A percentile compares a stretch with the other conserved stretches of the same genome.
Evolutionary conservation across 2,113 vertebrate genomes (phyloP).

Genomic region (Tychaedon coryphoeus): DNA sequence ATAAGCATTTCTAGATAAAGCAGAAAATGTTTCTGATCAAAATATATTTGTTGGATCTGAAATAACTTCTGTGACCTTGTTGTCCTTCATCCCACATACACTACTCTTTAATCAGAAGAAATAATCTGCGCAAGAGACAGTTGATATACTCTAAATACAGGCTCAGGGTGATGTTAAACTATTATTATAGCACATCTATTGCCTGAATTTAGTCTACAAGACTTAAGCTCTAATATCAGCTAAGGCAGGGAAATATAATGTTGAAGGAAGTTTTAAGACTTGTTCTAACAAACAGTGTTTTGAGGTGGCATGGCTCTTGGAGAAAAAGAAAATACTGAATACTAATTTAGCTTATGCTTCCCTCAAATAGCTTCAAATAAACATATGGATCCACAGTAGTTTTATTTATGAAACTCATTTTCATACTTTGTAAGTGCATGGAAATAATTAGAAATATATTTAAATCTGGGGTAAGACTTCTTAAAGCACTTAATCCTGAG

Average conservation of each 20-base stretch:
- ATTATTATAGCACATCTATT: not conserved
- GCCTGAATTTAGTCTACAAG: not conserved
- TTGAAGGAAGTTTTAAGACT: not conserved
- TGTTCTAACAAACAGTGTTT: not conserved
- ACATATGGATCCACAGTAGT: not conserved
- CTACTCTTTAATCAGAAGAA: not conserved
- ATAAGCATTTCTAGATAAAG: not conserved
- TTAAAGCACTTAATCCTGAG: not conserved
- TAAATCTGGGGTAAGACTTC: not conserved
- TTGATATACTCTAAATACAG: not conserved
- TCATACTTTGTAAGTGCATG: not conserved
- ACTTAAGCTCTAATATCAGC: not conserved
- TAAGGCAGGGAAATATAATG: not conserved
- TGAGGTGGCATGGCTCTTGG: not conserved
- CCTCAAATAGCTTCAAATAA: not conserved
- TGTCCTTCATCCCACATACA: not conserved
- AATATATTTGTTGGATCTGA: not conserved
- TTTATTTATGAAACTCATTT: not conserved
- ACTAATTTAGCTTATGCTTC: not conserved
- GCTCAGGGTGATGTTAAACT: not conserved
- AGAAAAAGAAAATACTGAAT: not conserved
- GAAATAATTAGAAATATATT: not conserved
- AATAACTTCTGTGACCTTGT: not conserved
- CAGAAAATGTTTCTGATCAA: not conserved
- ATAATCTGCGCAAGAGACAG: not conserved